Percentiles rank a stretch among this genome's conserved stretches.
phyloP scores from a whole-genome alignment of 2,113 vertebrate genomes.

The Ceuthmochares aereus region DNA sequence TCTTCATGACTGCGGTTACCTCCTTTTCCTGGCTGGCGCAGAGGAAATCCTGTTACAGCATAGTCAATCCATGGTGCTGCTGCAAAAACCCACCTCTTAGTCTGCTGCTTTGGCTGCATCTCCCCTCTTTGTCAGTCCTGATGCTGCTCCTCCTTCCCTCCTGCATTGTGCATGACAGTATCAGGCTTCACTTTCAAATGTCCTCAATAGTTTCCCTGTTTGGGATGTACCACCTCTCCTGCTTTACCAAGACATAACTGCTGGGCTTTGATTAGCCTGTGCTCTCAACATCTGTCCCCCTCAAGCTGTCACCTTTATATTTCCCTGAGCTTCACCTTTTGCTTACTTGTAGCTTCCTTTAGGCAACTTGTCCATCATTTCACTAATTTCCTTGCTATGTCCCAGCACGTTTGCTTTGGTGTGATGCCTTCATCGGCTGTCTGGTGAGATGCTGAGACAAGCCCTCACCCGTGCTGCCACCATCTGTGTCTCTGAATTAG shows the following conservation, averaged over 20 bases:
- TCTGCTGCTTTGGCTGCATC: accelerated
- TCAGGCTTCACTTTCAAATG: background rate
- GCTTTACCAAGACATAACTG: background rate
- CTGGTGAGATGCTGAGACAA: background rate
- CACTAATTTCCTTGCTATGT: background rate
- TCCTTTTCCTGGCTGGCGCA: conserved; percentile 15
- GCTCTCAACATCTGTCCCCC: background rate
- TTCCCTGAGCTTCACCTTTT: background rate
- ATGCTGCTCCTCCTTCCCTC: background rate
- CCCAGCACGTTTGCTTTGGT: background rate
- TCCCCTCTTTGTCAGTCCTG: background rate
- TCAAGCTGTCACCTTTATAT: background rate
- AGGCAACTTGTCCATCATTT: background rate
- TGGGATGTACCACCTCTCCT: background rate
- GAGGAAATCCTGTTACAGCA: conserved; percentile 45
- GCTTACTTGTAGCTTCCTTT: background rate
- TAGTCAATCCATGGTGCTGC: background rate
- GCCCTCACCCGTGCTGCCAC: background rate
- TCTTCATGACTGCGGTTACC: conserved; percentile 3
- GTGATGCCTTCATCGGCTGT: background rate
- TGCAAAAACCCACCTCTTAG: background rate
- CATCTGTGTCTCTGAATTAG: background rate
- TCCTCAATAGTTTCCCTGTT: accelerated
- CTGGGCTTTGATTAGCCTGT: background rate
- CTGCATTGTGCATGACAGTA: accelerated